Base-by-base conservation (phyloP, 1,140 invertebrate species). In the Diabrotica undecimpunctata region DNA sequence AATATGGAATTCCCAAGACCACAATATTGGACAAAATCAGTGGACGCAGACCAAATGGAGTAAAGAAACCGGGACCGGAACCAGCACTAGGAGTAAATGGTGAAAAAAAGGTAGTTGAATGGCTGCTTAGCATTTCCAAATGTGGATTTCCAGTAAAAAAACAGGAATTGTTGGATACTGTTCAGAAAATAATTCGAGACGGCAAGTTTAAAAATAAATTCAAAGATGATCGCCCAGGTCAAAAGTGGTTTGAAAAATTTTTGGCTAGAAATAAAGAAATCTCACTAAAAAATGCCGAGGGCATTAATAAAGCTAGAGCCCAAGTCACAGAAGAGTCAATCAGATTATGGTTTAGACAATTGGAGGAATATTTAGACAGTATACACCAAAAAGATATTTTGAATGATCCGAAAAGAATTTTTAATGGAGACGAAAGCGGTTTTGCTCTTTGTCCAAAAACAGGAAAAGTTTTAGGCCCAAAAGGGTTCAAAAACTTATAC, bases 51-150 rank as follows among this genome's bases (percentile, higher is more conserved):
- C 37, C 62, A 55, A 67, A 74, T 68, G 68, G 35, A 55, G 9
- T 71, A 51, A 71, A 70, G 50, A 72, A 66, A 65, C 62, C 35
- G 36, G 74, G 71, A 54, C 69, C 72, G 61, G 66, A 69, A 58
- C 67, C 71, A 54, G 51, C 54, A 11, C 59, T 72, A 61, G 64
- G 68, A 59, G 25, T 58, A 50, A 61, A 67, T 35, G 68, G 65
- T 46, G 70, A 71, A 68, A 69, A 70, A 68, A 67, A 70, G 25
- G 57, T 75, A 39, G 72, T 72, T 39, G 58, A 74, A 56, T 75
- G n/a, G 0, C 0, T 46, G 7, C 39, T 46, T 46, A 58, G 37
- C n/a, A 36, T 58, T 39, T 58, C 57, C n/a, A 50, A 41, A 46
- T 59, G 57, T 46, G 57, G 57, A 12, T 59, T 41, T 46, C 57